These are phyloP conservation scores for Glossosoma conforme DNA, from an alignment of 1,140 invertebrate species.

Conservation along the genomic window DNA sequence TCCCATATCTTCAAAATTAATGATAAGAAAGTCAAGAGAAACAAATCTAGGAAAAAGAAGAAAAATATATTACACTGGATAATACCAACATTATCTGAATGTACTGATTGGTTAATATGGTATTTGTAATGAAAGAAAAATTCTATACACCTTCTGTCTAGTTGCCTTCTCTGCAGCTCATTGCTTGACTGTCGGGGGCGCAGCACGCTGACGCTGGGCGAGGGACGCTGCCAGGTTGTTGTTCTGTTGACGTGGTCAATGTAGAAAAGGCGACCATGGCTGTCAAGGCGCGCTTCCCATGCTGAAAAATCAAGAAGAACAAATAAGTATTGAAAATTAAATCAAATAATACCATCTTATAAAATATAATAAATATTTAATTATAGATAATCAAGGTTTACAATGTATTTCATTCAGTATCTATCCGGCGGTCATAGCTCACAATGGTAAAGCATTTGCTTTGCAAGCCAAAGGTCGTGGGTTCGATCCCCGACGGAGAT, in stretches of 20 bases:
- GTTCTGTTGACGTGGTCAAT: conserved; percentile 89
- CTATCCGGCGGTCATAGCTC: too few species aligned
- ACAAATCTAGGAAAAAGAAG: too few species aligned
- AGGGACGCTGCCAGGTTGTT: conserved; percentile 86
- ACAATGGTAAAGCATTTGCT: too few species aligned
- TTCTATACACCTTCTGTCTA: conserved; percentile 63
- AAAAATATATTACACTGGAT: too few species aligned
- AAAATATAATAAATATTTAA: conserved; percentile 1
- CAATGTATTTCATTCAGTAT: too few species aligned
- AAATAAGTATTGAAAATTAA: neutral
- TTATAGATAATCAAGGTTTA: too few species aligned
- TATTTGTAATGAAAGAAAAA: neutral
- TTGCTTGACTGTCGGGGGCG: conserved; percentile 52
- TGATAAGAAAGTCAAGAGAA: too few species aligned
- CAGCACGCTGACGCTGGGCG: conserved; percentile 49
- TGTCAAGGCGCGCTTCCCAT: conserved; percentile 91
- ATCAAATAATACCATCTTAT: neutral
- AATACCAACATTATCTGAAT: too few species aligned
- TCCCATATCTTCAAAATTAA: too few species aligned
- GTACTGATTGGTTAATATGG: too few species aligned
- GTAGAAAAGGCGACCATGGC: conserved; percentile 87
- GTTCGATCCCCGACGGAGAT: too few species aligned
- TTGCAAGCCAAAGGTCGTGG: too few species aligned
- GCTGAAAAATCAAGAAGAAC: conserved; percentile 46
- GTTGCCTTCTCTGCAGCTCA: conserved; percentile 68